These are phyloP conservation scores for Rhea pennata DNA, from an alignment of 2,113 vertebrate genomes.

Conservation along the genomic window DNA sequence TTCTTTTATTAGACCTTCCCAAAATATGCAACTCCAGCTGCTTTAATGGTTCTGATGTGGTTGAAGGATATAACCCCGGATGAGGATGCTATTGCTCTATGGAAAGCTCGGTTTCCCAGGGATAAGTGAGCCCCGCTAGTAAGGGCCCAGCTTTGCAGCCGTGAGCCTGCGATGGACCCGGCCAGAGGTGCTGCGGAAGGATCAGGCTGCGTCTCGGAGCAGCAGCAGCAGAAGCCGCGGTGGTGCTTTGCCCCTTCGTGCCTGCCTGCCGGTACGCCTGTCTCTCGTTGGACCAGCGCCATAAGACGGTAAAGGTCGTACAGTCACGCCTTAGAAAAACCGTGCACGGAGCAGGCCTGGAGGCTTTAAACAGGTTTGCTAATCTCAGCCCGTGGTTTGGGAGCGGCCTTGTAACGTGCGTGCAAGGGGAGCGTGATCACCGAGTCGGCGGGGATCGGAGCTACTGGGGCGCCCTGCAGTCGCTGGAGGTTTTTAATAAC, in stretches of 20 bases:
- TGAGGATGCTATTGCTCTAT: neutral
- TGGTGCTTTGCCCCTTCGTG: rapidly evolving
- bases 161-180: neutral
- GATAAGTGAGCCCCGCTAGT: neutral
- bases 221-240: rapidly evolving
- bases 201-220: neutral
- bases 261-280: rapidly evolving
- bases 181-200: neutral
- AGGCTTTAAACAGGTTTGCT: conserved; percentile 5
- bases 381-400: neutral
- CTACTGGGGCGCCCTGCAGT: rapidly evolving
- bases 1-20: neutral
- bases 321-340: neutral
- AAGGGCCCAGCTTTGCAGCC: neutral
- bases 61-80: neutral
- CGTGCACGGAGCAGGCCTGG: neutral
- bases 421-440: neutral
- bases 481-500: neutral
- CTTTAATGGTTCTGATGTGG: neutral
- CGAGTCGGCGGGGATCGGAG: neutral
- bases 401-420: neutral
- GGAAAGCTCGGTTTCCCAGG: neutral
- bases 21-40: neutral
- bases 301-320: neutral
- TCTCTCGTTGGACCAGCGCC: neutral